Evolutionary conservation across 2,797 vertebrate genomes (phyloP), one percentile per base, ranked within the genome.

Genomic region (Anas acuta): DNA sequence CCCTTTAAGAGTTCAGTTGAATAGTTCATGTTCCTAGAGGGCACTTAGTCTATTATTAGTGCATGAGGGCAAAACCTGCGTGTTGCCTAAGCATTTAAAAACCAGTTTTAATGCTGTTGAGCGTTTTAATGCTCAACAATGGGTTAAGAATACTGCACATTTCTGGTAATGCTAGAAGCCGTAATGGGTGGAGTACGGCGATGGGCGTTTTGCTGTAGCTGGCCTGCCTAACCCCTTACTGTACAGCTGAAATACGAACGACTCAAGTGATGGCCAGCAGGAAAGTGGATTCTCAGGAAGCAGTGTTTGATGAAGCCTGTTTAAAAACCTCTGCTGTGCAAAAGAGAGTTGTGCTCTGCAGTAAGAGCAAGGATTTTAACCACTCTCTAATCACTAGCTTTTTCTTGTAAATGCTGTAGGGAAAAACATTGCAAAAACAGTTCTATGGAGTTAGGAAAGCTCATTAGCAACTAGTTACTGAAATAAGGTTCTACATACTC

Each of bases 181-280:
- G 47, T 20, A 17, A 70, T 83, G 97, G 96, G 96, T 85, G 92
- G 97, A 84, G 96, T 57, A 64, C 8, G 1, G 91, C 54, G 74
- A 58, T 91, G 76, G 87, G 89, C 6, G 77, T 90, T 93, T 41
- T 33, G 83, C 61, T 32, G 54, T 76, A 45, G 71, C 69, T 79
- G 92, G 61, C 65, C 93, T 90, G 95, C 87, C 96, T 96, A 95
- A 71, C 96, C 93, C 93, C 96, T 93, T 96, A 81, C 94, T 93
- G 73, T 76, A 49, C 57, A 92, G 92, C 91, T 96, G 93, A 88
- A 96, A 89, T 66, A 58, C 60, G 74, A 57, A 87, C 70, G 58
- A 9, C 81, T 82, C 83, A 84, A 89, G 70, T 35, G 43, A 49
- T 69, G 88, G 90, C 89, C 91, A 88, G 94, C 85, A 83, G 77